Base-by-base conservation (phyloP, 2,888 invertebrate species). In the Rotaria socialis region DNA sequence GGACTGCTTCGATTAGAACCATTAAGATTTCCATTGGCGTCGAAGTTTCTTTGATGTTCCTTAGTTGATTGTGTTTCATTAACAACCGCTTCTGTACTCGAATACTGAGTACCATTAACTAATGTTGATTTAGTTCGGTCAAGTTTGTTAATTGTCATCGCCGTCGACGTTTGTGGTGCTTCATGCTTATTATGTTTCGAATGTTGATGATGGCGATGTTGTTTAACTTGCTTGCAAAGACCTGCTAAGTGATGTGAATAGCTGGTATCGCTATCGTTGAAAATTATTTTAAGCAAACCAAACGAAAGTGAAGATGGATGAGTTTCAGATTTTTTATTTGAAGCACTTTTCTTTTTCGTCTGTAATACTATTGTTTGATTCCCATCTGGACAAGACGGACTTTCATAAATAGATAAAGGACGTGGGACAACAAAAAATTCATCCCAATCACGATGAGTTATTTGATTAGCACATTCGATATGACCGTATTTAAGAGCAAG, bases 361-460 rank as follows among this genome's bases (percentile, higher is more conserved):
- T 27, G 35, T 47, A 4, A 19, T 11, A n/a, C 22, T 22, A 10
- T 14, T 4, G 19, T 11, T 47, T 11, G 11, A 24, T 24, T 80
- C 3, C 47, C 11, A 47, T 10, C 47, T 10, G 11, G 47, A 24
- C 24, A 11, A 11, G 47, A 24, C 2, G 47, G 19, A 43, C 10
- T 47, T 47, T 80, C 80, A 80, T 47, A 80, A n/a, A 80, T 80
- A 24, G 47, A 47, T 80, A 80, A 80, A 10, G 80, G 80, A 47
- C 80, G 80, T 80, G 80, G 80, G 7, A 80, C 80, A 47, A 80
- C 47, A 80, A 8, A 80, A n/a, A 80, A 80, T 80, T 80, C 80
- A 80, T 80, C 80, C 24, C 47, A 47, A 80, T 80, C 80, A 80
- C 80, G 80, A 80, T 80, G 80, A 11, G 80, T 80, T 47, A 80